These are phyloP conservation scores for Butorides virescens DNA, from an alignment of 2,113 vertebrate genomes.

Conservation along the genomic window DNA sequence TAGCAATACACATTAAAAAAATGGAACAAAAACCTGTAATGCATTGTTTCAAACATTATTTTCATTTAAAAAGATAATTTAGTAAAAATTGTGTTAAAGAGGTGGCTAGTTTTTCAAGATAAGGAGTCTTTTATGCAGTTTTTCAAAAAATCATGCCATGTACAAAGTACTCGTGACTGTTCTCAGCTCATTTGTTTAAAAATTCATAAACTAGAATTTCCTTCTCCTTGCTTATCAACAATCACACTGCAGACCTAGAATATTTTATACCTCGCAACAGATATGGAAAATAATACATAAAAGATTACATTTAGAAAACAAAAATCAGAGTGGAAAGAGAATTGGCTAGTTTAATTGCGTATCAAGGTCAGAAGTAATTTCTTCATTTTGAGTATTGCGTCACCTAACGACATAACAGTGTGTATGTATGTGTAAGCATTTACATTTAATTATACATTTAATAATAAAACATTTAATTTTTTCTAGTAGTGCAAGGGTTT, in stretches of 20 bases:
- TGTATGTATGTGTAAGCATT: neutral
- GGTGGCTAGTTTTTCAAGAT: neutral
- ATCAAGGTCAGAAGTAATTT: neutral
- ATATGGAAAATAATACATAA: neutral
- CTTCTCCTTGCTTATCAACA: neutral
- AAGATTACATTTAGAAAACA: neutral
- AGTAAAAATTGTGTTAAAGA: neutral
- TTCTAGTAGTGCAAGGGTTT: neutral
- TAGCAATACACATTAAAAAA: neutral
- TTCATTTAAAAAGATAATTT: neutral
- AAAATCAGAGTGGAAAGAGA: neutral
- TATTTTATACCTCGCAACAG: neutral
- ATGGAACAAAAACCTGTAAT: neutral
- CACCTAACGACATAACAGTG: neutral
- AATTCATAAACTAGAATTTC: constrained; percentile 17
- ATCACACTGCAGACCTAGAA: neutral
- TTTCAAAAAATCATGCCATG: neutral
- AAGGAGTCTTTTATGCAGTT: neutral
- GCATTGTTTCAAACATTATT: neutral
- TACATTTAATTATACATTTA: neutral
- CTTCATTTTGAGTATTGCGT: neutral
- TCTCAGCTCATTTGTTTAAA: constrained; percentile 1
- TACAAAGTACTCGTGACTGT: neutral
- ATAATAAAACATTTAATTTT: no score
- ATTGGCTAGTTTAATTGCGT: neutral